Percentiles rank a stretch among this genome's conserved stretches.
Evolutionary conservation across 1,140 invertebrate species (phyloP).

Genomic region (Antheraea mylitta): DNA sequence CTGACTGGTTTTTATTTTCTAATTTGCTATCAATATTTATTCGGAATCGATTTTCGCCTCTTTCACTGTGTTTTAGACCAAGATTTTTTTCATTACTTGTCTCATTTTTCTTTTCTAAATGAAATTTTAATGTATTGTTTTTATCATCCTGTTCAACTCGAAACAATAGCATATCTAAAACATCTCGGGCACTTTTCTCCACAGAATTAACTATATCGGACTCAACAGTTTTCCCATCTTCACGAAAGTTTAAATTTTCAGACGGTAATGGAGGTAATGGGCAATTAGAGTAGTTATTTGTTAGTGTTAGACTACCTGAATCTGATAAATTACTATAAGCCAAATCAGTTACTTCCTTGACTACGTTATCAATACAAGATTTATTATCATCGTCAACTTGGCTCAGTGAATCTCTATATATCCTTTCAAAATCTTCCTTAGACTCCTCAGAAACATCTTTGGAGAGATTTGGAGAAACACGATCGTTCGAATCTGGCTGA

Average conservation of each 20-base stretch:
- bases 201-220: slow-evolving; percentile 11
- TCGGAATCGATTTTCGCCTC: slow-evolving; percentile 24
- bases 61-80: background rate
- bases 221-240: slow-evolving; percentile 4
- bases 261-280: background rate
- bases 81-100: slow-evolving; percentile 3
- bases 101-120: slow-evolving; percentile 8
- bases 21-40: slow-evolving; percentile 40
- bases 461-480: slow-evolving; percentile 14
- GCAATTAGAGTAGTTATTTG: background rate
- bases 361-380: slow-evolving; percentile 9
- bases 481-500: slow-evolving; percentile 29
- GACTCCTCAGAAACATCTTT: slow-evolving; percentile 18
- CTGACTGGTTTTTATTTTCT: slow-evolving; percentile 34
- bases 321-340: background rate
- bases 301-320: slow-evolving; percentile 2
- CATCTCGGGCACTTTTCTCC: slow-evolving; percentile 27
- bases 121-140: background rate
- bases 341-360: background rate
- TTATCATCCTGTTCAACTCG: slow-evolving; percentile 20
- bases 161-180: slow-evolving; percentile 30
- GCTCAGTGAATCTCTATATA: slow-evolving; percentile 26
- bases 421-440: slow-evolving; percentile 24
- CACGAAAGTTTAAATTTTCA: background rate
- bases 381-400: slow-evolving; percentile 24